Evolutionary conservation across 2,888 invertebrate genomes (phyloP).

Genomic region (Drosophila putrida): DNA sequence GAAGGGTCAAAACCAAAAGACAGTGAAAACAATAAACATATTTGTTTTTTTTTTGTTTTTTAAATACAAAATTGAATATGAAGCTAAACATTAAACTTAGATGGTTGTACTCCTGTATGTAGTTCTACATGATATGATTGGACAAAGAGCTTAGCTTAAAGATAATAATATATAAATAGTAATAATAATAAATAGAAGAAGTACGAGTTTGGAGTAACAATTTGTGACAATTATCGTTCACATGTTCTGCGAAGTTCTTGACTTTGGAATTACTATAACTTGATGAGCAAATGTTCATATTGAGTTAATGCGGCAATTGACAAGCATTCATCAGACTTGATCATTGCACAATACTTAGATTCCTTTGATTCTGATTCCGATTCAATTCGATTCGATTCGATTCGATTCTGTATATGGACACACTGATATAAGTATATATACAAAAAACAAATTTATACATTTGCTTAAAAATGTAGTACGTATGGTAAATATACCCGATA

Average conservation of each 20-base stretch:
- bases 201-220: conserved; percentile 29
- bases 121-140: conserved; percentile 65
- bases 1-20: conserved; percentile 24
- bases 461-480: conserved; percentile 37
- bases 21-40: conserved; percentile 26
- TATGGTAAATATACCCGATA: conserved; percentile 28
- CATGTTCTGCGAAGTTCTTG: conserved; percentile 21
- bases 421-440: conserved; percentile 31
- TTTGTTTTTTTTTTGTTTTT: conserved; percentile 18
- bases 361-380: conserved; percentile 32
- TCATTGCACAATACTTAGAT: conserved; percentile 56
- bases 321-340: conserved; percentile 59
- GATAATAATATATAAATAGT: conserved; percentile 8
- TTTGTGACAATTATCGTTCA: background rate
- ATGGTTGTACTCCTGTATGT: conserved; percentile 27
- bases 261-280: conserved; percentile 57
- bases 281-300: conserved; percentile 67
- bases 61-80: conserved; percentile 32
- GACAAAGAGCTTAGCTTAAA: conserved; percentile 58
- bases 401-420: conserved; percentile 12
- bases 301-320: conserved; percentile 63
- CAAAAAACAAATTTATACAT: conserved; percentile 35
- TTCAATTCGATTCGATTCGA: conserved; percentile 25
- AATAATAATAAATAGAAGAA: conserved; percentile 43
- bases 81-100: conserved; percentile 15